phyloP scores from a whole-genome alignment of 2,797 vertebrate genomes.

The Paramormyrops hopkinsi region DNA sequence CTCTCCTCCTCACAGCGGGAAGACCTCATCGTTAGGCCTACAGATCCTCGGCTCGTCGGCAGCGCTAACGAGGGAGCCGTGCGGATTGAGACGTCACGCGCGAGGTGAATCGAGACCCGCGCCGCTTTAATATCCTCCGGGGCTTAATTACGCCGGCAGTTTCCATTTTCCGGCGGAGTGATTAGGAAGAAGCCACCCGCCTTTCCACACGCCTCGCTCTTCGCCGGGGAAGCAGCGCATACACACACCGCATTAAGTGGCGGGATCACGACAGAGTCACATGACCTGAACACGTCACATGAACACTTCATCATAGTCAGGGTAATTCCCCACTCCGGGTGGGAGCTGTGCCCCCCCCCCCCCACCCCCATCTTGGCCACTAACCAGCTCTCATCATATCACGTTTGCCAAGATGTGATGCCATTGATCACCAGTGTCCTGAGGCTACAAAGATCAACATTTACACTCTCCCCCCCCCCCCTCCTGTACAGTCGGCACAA shows the following conservation, averaged over 20 bases:
- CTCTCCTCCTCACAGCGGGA: neutral
- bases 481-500: neutral
- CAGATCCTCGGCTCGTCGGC: neutral
- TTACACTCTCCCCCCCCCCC: neutral
- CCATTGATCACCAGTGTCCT: neutral
- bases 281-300: neutral
- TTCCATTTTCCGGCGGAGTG: constrained; percentile 17
- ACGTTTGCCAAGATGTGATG: neutral
- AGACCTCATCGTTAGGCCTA: neutral
- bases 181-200: neutral
- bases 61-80: neutral
- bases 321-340: neutral
- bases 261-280: neutral
- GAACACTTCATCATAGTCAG: neutral
- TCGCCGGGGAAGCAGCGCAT: neutral
- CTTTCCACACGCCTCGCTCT: neutral
- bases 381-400: neutral
- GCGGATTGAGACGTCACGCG: neutral
- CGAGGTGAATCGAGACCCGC: neutral
- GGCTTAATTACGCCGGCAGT: constrained; percentile 6
- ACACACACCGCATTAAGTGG: neutral
- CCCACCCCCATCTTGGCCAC: neutral
- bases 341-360: neutral
- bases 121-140: neutral
- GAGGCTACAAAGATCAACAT: neutral